Base-by-base conservation (phyloP, 1,140 invertebrate genomes). In the Drosophila arizonae region DNA sequence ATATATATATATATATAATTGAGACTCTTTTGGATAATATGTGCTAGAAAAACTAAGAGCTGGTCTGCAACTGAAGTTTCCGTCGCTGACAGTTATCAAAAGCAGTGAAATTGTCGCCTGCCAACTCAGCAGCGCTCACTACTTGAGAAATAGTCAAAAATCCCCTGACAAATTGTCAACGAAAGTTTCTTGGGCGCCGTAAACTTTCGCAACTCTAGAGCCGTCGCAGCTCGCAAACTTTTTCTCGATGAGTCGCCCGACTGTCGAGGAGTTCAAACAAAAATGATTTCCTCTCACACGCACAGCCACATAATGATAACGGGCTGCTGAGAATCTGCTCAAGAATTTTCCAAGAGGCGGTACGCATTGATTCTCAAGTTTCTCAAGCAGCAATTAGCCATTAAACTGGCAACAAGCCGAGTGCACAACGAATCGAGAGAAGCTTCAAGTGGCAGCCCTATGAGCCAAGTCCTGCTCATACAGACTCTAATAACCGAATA, bases 81-180 rank as follows among this genome's bases (percentile, higher is more conserved):
- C 54, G 73, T 17, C 70, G 55, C 45, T 72, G 70, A 62, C 72
- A 77, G 77, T 68, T 66, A 80, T 80, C 78, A 80, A 76, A 71
- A 62, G 36, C 56, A 36, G 72, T 50, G 70, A 64, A 79, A 52
- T 48, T 46, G 41, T 58, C 46, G 51, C 28, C 51, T 52, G 67
- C 76, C 60, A 65, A 71, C 66, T 72, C 67, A 68, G 77, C 66
- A 66, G 66, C 51, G 30, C 33, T 41, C 39, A 45, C 50, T 41
- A 21, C 63, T 66, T 56, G 45, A 54, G 62, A 84, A 79, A 84
- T 72, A 70, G 69, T 77, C 69, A 76, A 77, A 82, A 79, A 78
- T 72, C 79, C 65, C 65, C 72, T 82, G 82, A 86, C 79, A 86
- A 86, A 82, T 86, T 86, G 82, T 87, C 82, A 86, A 72, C 72